Percentiles rank a stretch among this genome's conserved stretches.
Evolutionary conservation across 92 coral and sea anemone species (phyloP).

Genomic region (Epizoanthus ramosus): DNA sequence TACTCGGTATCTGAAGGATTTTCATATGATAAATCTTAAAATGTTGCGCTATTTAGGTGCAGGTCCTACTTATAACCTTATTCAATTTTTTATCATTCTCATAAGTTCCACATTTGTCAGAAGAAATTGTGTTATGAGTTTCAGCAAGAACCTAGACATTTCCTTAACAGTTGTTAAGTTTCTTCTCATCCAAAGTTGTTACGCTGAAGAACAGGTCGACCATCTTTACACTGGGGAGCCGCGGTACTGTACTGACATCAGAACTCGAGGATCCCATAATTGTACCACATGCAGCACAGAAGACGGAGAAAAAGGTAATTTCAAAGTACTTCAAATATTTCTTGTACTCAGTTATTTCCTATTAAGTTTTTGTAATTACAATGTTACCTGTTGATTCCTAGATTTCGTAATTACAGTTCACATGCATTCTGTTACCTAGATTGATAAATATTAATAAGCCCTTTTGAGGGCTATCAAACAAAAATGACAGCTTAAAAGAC

Average conservation of each 20-base stretch:
- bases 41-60: too few species aligned
- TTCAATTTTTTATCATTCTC: too few species aligned
- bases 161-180: constrained; percentile 65
- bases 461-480: too few species aligned
- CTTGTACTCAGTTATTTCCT: background rate
- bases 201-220: constrained; percentile 93
- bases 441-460: too few species aligned
- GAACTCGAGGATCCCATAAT: constrained; percentile 97
- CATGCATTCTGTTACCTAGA: too few species aligned
- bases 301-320: constrained; percentile 86
- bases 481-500: too few species aligned
- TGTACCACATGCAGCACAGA: constrained; percentile 98
- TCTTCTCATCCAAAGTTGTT: constrained; percentile 82
- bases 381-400: too few species aligned
- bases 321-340: background rate
- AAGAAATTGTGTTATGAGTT: background rate
- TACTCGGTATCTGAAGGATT: too few species aligned
- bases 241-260: constrained; percentile 92
- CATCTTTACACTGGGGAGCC: constrained; percentile 94
- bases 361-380: too few species aligned
- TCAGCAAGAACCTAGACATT: background rate
- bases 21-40: too few species aligned
- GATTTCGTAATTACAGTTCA: too few species aligned
- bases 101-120: background rate
- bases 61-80: too few species aligned